These are phyloP conservation scores for Eupithecia insigniata DNA, from an alignment of 2,888 invertebrate species.

Conservation along the genomic window DNA sequence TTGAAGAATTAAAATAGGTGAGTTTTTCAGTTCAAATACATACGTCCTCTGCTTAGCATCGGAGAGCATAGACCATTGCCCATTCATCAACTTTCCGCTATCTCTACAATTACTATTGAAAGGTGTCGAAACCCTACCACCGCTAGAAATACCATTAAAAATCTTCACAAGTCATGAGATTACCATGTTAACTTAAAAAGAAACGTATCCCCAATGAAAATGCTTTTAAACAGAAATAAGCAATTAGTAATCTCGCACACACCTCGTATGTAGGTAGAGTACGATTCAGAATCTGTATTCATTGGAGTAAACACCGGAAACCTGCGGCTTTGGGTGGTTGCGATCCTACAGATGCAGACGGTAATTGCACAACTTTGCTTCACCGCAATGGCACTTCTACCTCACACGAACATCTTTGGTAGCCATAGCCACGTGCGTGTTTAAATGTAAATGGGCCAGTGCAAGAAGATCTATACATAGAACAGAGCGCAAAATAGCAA, in stretches of 20 bases:
- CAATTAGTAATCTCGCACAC: not conserved
- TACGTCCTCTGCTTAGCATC: not conserved
- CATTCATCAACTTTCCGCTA: not conserved
- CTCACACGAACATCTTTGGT: conserved; percentile 49
- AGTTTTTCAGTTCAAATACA: not conserved
- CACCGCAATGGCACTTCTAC: conserved; percentile 47
- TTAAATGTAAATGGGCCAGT: conserved; percentile 43
- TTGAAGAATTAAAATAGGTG: no score
- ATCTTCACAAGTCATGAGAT: not conserved
- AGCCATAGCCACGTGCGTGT: conserved; percentile 49
- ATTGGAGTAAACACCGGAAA: conserved; percentile 31
- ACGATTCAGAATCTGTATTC: not conserved
- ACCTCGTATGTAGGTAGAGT: not conserved
- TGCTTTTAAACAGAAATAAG: not conserved
- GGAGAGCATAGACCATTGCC: not conserved
- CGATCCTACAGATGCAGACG: conserved; percentile 48
- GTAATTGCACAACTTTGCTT: conserved; percentile 60
- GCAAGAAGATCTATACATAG: not conserved
- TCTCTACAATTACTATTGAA: not conserved
- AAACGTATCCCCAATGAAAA: not conserved
- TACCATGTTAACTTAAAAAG: not conserved
- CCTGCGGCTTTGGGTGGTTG: conserved; percentile 51
- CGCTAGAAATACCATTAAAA: not conserved
- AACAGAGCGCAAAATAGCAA: not conserved
- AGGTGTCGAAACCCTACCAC: not conserved